Base-by-base conservation (phyloP, 2,888 invertebrate species). In the Phyllotreta cruciferae region DNA sequence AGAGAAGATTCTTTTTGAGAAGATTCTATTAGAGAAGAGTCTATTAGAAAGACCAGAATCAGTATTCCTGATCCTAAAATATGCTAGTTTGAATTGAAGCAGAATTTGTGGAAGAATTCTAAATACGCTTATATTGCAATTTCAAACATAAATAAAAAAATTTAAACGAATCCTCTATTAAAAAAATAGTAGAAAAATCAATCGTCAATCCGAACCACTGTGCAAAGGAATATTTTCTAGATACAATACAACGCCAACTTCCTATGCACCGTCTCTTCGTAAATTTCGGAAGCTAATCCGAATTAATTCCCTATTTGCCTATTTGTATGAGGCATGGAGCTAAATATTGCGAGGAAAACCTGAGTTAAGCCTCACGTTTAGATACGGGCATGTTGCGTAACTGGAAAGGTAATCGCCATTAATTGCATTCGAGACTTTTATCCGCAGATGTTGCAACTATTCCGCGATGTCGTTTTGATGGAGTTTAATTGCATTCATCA, bases 301-400 rank as follows among this genome's bases (percentile, higher is more conserved):
- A 24, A 55, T 55, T 42, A 42, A 55, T 42, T 55, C 42, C 54
- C 54, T 41, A 55, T 55, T 24, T 24, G 34, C 54, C 54, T 41
- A 34, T 55, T 55, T 14, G 24, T 42, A 55, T 47, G 47, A 47
- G 47, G n/a, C 6, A 55, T 41, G 42, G 10, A 1, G 8, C 42
- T 14, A 10, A 55, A 34, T 42, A 42, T 42, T 54, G 39, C 39
- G 14, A 53, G 53, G 52, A 8, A 44, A 14, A 44, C 44, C 44
- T 44, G 44, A 44, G 10, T 44, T 44, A 44, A 44, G 10, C 10
- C 7, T 44, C 10, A 13, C 14, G 44, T 44, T 44, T 44, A 10
- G 6, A 10, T 44, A 44, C 9, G 14, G 44, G 44, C 14, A 44
- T 44, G 14, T 44, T 9, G 10, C 14, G 10, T 44, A 14, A 13